Base-by-base conservation (phyloP, 2,888 invertebrate genomes). In the Callyntrura sp. region DNA sequence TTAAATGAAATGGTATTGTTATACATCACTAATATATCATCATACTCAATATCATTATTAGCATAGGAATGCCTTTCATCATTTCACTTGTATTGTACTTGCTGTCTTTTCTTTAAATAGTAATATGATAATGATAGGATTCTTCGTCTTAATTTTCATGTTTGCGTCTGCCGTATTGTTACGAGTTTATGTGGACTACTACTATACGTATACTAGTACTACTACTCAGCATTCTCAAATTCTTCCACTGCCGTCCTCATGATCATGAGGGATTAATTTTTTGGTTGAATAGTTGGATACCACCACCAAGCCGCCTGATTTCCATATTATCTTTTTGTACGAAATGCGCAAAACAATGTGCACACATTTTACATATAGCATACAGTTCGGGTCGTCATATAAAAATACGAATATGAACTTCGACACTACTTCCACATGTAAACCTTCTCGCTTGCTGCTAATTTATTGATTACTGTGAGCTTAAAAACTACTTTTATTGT, bases 281-380 rank as follows among this genome's bases (percentile, higher is more conserved):
- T 79, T 79, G 79, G 57, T 35, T 79, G 57, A 79, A 55, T 79
- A 60, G 79, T 60, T 79, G 76, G 25, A 51, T 51, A 35, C 51
- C 43, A 70, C 23, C 6, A 6, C 35, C 25, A 79, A 79, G 60
- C 17, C 8, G n/a, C 57, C 55, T 79, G 17, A 79, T 79, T 78
- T 79, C 79, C 79, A 79, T 79, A 79, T 35, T 14, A 79, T 35
- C 12, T 43, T 17, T 57, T 79, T 78, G 2, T 4, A 51, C 51
- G n/a, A 78, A 78, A 76, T 12, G 14, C 62, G 20, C 68, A 68
- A 35, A 35, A 11, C 35, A 51, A 51, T n/a, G 51, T 51, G 14
- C 11, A 51, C n/a, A 45, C 14, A 9, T 51, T 51, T 2, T 51
- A 51, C 12, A 11, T 51, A 51, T 14, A 14, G 78, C 48, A 78